phyloP scores from a whole-genome alignment of 2,888 invertebrate genomes.

The Drepana falcataria region DNA sequence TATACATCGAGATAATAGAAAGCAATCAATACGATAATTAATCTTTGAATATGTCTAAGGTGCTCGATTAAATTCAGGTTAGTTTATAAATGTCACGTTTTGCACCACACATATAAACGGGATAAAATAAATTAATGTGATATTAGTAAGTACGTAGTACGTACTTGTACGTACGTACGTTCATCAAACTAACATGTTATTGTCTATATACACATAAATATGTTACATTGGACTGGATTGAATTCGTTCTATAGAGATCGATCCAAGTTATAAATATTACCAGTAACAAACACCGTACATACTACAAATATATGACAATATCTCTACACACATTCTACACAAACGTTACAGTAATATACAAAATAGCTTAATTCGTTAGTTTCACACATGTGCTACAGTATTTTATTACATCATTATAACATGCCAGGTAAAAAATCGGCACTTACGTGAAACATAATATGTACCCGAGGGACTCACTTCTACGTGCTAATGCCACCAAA shows the following conservation, averaged over 20 bases:
- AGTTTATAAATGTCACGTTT: too few species aligned
- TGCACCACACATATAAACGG: constrained; percentile 22
- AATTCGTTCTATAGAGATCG: constrained; percentile 16
- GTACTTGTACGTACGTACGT: constrained; percentile 7
- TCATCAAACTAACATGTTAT: constrained; percentile 45
- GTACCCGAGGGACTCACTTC: too few species aligned
- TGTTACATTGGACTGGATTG: constrained; percentile 44
- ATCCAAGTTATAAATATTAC: constrained; percentile 16
- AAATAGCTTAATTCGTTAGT: constrained; percentile 7
- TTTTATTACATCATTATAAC: neutral
- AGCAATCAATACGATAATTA: too few species aligned
- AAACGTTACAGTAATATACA: constrained; percentile 16
- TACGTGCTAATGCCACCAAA: too few species aligned
- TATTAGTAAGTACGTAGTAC: constrained; percentile 10
- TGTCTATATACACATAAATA: constrained; percentile 61
- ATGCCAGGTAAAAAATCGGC: too few species aligned
- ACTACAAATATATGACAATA: constrained; percentile 17
- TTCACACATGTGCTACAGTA: neutral
- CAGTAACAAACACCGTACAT: constrained; percentile 10
- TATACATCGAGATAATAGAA: too few species aligned
- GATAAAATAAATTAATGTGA: constrained; percentile 23
- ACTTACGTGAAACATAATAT: too few species aligned
- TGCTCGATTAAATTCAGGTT: too few species aligned
- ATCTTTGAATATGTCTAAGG: too few species aligned
- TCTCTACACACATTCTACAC: constrained; percentile 15